Evolutionary conservation across 30 jellyfish, hydroid and myxozoan genomes (phyloP).

Genomic region (Aurelia sp.): DNA sequence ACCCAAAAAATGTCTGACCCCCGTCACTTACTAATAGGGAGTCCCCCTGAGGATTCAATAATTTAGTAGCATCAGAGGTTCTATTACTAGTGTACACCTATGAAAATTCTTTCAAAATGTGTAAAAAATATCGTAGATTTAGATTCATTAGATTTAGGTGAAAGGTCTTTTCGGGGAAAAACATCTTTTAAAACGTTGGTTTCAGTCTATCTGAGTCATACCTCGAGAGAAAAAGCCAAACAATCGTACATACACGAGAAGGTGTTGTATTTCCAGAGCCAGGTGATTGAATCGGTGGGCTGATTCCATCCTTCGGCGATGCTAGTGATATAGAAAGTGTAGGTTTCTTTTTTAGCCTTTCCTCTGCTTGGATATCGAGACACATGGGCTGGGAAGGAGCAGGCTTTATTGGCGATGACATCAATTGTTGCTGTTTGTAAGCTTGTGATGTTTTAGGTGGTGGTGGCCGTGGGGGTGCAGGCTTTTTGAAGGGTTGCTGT

Average conservation of each 20-base stretch:
- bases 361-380: conserved; percentile 42
- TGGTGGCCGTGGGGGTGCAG: conserved; percentile 91
- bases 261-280: conserved; percentile 35
- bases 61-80: too few relatives aligned
- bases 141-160: too few relatives aligned
- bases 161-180: too few relatives aligned
- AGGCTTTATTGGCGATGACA: conserved; percentile 43
- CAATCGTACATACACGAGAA: conserved; percentile 49
- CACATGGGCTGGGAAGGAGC: conserved; percentile 29
- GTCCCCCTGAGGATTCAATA: too few relatives aligned
- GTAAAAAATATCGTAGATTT: too few relatives aligned
- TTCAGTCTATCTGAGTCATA: too few relatives aligned
- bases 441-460: conserved; percentile 60
- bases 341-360: conserved; percentile 47
- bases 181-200: too few relatives aligned
- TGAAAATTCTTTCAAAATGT: too few relatives aligned
- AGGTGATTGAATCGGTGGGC: conserved; percentile 69
- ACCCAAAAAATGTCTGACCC: too few relatives aligned
- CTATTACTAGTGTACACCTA: too few relatives aligned
- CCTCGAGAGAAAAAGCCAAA: too few relatives aligned
- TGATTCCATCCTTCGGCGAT: conserved; percentile 33
- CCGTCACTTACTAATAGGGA: too few relatives aligned
- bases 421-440: conserved; percentile 34
- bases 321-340: conserved; percentile 27
- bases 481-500: conserved; percentile 39